A percentile compares a stretch with the other conserved stretches of the same genome.
Conservation (phyloP, 2,888 invertebrate genomes). For the Tupiocoris notatus region DNA sequence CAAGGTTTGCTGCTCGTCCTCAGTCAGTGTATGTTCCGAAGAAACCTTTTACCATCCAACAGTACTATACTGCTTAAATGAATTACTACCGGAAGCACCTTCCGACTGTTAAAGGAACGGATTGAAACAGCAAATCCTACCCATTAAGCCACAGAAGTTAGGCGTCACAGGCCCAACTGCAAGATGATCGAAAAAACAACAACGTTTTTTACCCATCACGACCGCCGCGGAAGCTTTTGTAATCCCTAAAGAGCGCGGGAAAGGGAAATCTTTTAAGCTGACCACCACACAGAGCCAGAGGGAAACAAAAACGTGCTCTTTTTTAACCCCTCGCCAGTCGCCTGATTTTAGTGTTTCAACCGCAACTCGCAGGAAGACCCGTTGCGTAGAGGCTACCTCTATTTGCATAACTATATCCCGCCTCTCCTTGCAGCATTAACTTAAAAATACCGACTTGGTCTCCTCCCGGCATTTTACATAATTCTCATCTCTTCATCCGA, state of each 20-base stretch:
- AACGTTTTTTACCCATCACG: neutral
- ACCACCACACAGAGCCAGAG: neutral
- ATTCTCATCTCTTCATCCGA: slow-evolving; percentile 1
- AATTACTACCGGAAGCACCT: too few relatives aligned
- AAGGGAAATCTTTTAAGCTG: neutral
- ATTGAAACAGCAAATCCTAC: neutral
- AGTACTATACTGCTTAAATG: too few relatives aligned
- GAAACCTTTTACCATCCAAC: too few relatives aligned
- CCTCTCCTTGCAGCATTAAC: slow-evolving; percentile 8
- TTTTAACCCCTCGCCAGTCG: neutral
- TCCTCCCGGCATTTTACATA: slow-evolving; percentile 15
- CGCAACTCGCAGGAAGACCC: neutral
- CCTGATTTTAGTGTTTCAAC: neutral
- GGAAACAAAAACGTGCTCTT: neutral
- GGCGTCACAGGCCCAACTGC: neutral
- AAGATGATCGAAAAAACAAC: neutral
- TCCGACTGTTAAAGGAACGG: neutral
- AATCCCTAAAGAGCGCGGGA: neutral
- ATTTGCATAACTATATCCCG: slow-evolving; percentile 25
- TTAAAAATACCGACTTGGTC: slow-evolving; percentile 18
- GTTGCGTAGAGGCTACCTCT: neutral
- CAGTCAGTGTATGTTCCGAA: too few relatives aligned
- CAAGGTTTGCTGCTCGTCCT: too few relatives aligned
- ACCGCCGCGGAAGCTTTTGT: neutral
- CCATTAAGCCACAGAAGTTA: neutral